Evolutionary conservation across 2,888 invertebrate genomes (phyloP), one percentile per base, ranked within the genome.

Genomic region (Rhagonycha fulva): DNA sequence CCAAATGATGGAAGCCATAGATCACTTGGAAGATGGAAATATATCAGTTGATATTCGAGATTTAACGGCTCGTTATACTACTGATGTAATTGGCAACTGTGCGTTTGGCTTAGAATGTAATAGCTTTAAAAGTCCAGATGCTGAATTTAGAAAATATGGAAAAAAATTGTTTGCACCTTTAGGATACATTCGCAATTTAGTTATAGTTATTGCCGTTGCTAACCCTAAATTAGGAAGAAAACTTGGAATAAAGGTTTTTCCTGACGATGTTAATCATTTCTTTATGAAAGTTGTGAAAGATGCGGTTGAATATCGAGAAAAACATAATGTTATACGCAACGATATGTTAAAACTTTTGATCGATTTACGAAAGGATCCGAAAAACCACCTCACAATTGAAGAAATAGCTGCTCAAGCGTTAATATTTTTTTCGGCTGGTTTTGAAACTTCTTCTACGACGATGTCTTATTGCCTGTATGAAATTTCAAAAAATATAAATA

Each of bases 321-420:
- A 85, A n/a, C 88, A 89, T 78, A 86, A 89, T 1, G 79, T 90
- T 0, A 82, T 81, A 0, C 84, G 90, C 11, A 90, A 90, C 70
- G 91, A 91, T 84, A 90, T 92, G 77, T 83, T 92, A 76, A 89
- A 91, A 75, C 81, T 90, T 2, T 84, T 91, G 68, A 84, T 90
- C 19, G 87, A 91, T 62, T 79, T 91, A 28, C 89, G 75, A 26
- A 73, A 26, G 75, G 75, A 60, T 10, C 77, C 68, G 9, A 74
- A 74, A 28, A 74, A 82, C 2, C 75, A 75, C 9, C 5, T 82
- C 0, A 69, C 70, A 3, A 75, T 82, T 4, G 69, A 82, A 3
- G 82, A 82, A 14, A 47, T 78, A 24, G 81, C 80, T 1, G 79
- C 83, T 4, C 80, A 82, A 19, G 69, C 76, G 5, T 84, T 84